Percentiles rank a stretch among this genome's conserved stretches.
Conservation (phyloP, 2,113 vertebrate species). For the Panthera leo region DNA sequence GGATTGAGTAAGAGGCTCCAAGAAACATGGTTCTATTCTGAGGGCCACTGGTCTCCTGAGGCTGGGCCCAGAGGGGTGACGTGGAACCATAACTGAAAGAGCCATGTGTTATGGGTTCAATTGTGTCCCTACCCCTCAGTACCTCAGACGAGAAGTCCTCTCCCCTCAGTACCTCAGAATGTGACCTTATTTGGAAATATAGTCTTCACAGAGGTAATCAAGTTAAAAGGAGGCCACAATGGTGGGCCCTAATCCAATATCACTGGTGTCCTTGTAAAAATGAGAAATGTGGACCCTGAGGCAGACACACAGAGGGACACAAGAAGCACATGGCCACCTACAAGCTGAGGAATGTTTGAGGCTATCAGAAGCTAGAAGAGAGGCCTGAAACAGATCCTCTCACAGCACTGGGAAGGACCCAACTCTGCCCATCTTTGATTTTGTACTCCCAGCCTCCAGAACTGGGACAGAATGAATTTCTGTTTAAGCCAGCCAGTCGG, state of each 20-base stretch:
- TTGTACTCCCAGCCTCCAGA: not conserved
- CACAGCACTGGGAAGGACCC: not conserved
- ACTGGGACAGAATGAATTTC: not conserved
- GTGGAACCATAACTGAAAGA: not conserved
- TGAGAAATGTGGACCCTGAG: not conserved
- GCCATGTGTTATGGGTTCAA: not conserved
- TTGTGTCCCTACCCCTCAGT: not conserved
- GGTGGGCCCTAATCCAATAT: not conserved
- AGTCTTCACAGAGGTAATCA: not conserved
- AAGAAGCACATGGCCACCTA: not conserved
- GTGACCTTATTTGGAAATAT: not conserved
- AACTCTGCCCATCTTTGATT: not conserved
- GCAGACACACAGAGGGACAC: not conserved
- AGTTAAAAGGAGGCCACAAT: not conserved
- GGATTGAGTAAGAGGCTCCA: not conserved
- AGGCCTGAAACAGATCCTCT: not conserved
- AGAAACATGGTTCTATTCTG: not conserved
- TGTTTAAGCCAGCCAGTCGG: not conserved
- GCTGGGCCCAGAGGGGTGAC: not conserved
- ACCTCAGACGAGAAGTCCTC: not conserved
- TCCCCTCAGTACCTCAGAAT: not conserved
- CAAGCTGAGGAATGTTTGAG: accelerated
- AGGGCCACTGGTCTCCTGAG: not conserved
- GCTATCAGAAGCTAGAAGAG: not conserved
- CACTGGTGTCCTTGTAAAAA: not conserved